phyloP scores from a whole-genome alignment of 2,113 vertebrate genomes.

The Thamnaconus septentrionalis region DNA sequence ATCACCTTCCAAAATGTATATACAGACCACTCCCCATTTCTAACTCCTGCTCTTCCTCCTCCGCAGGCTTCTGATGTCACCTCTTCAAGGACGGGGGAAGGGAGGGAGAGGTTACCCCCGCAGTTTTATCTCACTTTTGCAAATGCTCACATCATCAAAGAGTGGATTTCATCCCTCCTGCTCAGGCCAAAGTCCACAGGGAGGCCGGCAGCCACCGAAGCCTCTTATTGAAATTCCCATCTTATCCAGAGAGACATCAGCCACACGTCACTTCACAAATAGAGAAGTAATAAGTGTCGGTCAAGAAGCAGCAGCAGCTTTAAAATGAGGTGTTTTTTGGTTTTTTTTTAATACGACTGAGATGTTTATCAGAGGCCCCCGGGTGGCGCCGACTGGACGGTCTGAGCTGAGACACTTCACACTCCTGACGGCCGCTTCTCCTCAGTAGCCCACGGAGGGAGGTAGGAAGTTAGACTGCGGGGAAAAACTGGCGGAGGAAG shows the following conservation, averaged over 20 bases:
- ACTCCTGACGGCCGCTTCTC: slow-evolving; percentile 20
- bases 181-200: slow-evolving; percentile 58
- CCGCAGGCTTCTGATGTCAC: slow-evolving; percentile 26
- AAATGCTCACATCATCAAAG: slow-evolving; percentile 57
- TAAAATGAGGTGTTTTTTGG: slow-evolving; percentile 47
- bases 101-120: slow-evolving; percentile 2
- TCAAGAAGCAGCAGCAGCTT: slow-evolving; percentile 49
- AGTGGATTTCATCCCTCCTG: slow-evolving; percentile 65
- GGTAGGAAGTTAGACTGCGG: too few relatives aligned
- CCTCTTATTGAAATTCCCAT: slow-evolving; percentile 74
- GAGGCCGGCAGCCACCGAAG: slow-evolving; percentile 50
- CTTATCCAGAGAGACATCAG: slow-evolving; percentile 72
- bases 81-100: neutral
- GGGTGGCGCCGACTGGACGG: slow-evolving; percentile 17
- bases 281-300: slow-evolving; percentile 67
- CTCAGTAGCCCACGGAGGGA: too few relatives aligned
- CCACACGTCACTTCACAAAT: slow-evolving; percentile 64
- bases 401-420: neutral
- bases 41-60: slow-evolving; percentile 14
- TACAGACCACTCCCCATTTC: too few relatives aligned
- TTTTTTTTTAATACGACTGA: slow-evolving; percentile 47
- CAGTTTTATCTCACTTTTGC: slow-evolving; percentile 67
- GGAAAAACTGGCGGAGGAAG: too few relatives aligned
- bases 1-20: too few relatives aligned
- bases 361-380: slow-evolving; percentile 54